Evolutionary conservation across 2,888 invertebrate genomes (phyloP).

Genomic region (Anodontia alba): DNA sequence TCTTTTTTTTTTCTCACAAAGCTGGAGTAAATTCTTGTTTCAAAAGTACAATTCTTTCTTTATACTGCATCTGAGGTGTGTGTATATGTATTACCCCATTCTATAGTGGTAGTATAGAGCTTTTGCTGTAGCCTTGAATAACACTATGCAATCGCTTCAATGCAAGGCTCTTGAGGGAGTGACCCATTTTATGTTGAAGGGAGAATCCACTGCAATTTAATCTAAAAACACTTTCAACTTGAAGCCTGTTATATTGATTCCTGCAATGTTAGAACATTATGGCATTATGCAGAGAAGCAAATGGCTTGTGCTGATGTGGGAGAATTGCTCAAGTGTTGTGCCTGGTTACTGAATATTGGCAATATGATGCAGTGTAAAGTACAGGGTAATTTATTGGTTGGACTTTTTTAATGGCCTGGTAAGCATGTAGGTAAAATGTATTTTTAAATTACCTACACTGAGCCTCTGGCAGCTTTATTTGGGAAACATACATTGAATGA

Average conservation of each 20-base stretch:
- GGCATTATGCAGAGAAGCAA: conserved; percentile 12
- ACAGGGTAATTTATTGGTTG: no score
- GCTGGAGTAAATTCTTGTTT: background rate
- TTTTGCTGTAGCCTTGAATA: conserved; percentile 19
- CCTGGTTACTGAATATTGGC: background rate
- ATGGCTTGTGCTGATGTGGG: background rate
- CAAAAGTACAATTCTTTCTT: background rate
- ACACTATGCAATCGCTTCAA: conserved; percentile 13
- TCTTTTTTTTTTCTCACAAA: background rate
- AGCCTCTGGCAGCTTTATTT: conserved; percentile 3
- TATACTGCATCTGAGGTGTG: background rate
- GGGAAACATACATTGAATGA: conserved; percentile 16
- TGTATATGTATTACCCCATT: conserved; percentile 16
- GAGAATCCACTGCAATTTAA: conserved; percentile 13
- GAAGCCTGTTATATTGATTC: background rate
- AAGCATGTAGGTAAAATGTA: background rate
- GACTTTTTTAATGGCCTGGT: no score
- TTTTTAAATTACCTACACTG: conserved; percentile 7
- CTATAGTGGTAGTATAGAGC: background rate
- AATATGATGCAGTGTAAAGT: background rate
- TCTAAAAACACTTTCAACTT: conserved; percentile 6
- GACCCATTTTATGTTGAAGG: conserved; percentile 1
- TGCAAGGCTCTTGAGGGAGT: conserved; percentile 5
- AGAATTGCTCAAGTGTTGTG: background rate
- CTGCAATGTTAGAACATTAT: background rate